Evolutionary conservation across 2,797 vertebrate species (phyloP).

Genomic region (Benthosema pterotum): DNA sequence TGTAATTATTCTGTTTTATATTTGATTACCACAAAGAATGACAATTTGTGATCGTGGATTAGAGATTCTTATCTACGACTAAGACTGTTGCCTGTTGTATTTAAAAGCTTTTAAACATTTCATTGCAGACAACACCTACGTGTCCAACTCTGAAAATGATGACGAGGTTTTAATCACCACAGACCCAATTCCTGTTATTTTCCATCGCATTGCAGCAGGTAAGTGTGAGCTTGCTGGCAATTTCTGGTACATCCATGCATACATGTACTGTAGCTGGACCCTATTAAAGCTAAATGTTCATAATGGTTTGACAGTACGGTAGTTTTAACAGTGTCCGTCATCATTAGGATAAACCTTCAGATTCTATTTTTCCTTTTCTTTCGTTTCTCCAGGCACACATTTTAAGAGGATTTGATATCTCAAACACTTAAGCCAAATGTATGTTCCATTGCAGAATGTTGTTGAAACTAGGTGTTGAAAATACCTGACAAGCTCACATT

Average conservation of each 20-base stretch:
- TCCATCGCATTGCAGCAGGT: slow-evolving; percentile 90
- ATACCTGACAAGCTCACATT: too few species aligned
- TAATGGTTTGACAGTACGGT: not conserved
- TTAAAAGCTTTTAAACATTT: slow-evolving; percentile 6
- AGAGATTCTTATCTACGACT: not conserved
- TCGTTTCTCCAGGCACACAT: too few species aligned
- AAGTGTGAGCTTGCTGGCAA: slow-evolving; percentile 36
- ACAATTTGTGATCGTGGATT: too few species aligned
- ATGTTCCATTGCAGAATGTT: too few species aligned
- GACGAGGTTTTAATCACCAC: slow-evolving; percentile 92
- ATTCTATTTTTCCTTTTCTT: too few species aligned
- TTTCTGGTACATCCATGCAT: not conserved
- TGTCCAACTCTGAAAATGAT: slow-evolving; percentile 90
- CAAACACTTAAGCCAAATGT: too few species aligned
- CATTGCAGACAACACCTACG: slow-evolving; percentile 88
- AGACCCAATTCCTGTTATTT: slow-evolving; percentile 90
- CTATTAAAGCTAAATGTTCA: not conserved
- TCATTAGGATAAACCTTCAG: too few species aligned
- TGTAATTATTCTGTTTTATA: too few species aligned
- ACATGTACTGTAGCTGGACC: not conserved
- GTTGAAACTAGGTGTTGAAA: too few species aligned
- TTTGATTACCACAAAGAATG: too few species aligned
- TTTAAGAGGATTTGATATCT: too few species aligned
- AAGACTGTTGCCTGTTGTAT: not conserved
- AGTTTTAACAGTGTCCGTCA: too few species aligned